phyloP scores from a whole-genome alignment of 2,113 vertebrate species.

The Eonycteris spelaea region DNA sequence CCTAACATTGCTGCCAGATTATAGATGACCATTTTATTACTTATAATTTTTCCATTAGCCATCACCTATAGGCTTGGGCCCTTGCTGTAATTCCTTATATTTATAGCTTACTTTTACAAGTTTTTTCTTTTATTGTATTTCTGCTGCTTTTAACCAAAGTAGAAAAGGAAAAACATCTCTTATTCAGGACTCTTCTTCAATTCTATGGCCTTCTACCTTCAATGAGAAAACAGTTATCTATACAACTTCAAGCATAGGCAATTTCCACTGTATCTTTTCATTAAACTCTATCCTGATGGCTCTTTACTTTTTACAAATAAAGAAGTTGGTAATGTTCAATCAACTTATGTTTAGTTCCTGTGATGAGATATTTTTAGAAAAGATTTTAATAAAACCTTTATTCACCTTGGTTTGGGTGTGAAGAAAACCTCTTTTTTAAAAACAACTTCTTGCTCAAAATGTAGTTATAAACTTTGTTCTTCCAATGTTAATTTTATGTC shows the following conservation, averaged over 20 bases:
- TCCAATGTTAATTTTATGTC: neutral
- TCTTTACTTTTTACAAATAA: neutral
- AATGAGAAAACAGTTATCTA: neutral
- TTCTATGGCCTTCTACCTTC: neutral
- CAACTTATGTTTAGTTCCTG: neutral
- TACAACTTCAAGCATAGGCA: neutral
- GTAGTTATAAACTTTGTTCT: neutral
- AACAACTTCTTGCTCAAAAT: neutral
- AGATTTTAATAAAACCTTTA: neutral
- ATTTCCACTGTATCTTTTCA: neutral
- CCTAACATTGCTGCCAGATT: neutral
- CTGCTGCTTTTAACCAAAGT: neutral
- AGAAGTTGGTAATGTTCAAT: neutral
- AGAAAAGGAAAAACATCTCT: neutral
- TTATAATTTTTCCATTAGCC: neutral
- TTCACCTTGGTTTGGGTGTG: neutral
- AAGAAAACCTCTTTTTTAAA: neutral
- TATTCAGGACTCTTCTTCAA: neutral
- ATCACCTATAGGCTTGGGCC: neutral
- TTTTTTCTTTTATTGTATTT: neutral
- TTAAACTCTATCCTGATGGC: neutral
- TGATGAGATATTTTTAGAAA: neutral
- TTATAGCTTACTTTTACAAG: neutral
- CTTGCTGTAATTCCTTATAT: neutral
- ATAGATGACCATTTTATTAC: neutral